Evolutionary conservation across 64 coral and sea anemone genomes (phyloP), one percentile per base, ranked within the genome.

Genomic region (Pocillopora verrucosa): DNA sequence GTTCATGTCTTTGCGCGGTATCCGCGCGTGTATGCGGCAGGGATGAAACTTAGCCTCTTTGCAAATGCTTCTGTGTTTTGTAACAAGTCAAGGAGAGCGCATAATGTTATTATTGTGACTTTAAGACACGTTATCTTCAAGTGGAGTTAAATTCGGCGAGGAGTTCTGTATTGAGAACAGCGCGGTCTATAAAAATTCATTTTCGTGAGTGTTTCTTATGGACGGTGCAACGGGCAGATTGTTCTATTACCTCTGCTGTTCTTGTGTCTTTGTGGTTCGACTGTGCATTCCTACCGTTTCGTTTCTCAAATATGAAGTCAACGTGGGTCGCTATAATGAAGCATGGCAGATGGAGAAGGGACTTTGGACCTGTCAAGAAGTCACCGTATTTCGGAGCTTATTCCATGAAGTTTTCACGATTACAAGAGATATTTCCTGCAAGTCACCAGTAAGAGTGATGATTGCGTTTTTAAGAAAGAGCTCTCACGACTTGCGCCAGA

Each of bases 401-500:
- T n/a, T 58, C 41, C 22, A 20, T 85, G 82, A 45, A 24, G 26
- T 85, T 72, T 85, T 24, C 24, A 11, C 63, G 22, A 72, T 45
- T 85, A 25, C 56, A 72, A 22, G 19, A 85, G 65, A 25, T 30
- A 85, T 37, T 65, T 56, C 12, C 9, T 79, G 57, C 56, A 79
- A 79, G 77, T 79, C 56, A 22, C 24, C 16, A 20, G 56, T 79
- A 26, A 73, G 56, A 13, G 64, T 56, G 38, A 72, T 57, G 58
- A 72, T 85, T 58, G 82, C n/a, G 35, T 85, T 85, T 84, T 85
- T 58, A 26, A 72, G 25, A 56, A 51, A 77, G 13, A 70, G 36
- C 62, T 72, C 37, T 72, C 17, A 85, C 65, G 37, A 70, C 82
- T 30, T 72, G 82, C 36, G 72, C 56, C 82, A 72, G 65, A 85